A percentile compares a stretch with the other conserved stretches of the same genome.
phyloP scores from a whole-genome alignment of 92 coral and sea anemone genomes.

The Zoanthus sansibaricus region DNA sequence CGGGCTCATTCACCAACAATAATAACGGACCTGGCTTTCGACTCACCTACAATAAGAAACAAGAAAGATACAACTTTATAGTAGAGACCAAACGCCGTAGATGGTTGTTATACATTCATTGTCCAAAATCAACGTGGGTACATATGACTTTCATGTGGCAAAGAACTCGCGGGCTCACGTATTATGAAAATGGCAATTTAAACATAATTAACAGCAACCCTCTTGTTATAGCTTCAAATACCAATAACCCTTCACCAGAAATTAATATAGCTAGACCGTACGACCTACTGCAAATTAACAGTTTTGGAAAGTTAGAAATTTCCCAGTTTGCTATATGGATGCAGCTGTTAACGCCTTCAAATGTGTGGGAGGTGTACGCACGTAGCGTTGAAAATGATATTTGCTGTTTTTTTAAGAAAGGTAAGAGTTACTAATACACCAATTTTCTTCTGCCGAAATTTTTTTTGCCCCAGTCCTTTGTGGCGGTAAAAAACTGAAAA shows the following conservation, averaged over 20 bases:
- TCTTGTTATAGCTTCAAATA: slow-evolving; percentile 35
- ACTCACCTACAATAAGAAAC: slow-evolving; percentile 71
- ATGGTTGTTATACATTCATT: slow-evolving; percentile 81
- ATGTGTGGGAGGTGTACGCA: slow-evolving; percentile 70
- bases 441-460: no score
- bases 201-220: slow-evolving; percentile 68
- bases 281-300: slow-evolving; percentile 52
- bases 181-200: slow-evolving; percentile 82
- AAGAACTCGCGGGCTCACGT: slow-evolving; percentile 60
- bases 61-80: slow-evolving; percentile 71
- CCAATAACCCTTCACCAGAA: slow-evolving; percentile 75
- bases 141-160: slow-evolving; percentile 94
- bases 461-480: no score
- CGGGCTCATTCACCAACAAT: slow-evolving; percentile 92
- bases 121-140: slow-evolving; percentile 73
- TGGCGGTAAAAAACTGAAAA: no score
- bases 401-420: slow-evolving; percentile 79
- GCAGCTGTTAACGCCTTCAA: slow-evolving; percentile 65
- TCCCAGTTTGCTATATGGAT: slow-evolving; percentile 96
- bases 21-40: slow-evolving; percentile 94
- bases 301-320: slow-evolving; percentile 87
- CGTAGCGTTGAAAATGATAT: slow-evolving; percentile 64
- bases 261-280: slow-evolving; percentile 90
- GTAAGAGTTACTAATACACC: slow-evolving; percentile 36
- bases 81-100: slow-evolving; percentile 73